Conservation (phyloP, 2,113 vertebrate species). For the Planiliza haematocheilus region DNA sequence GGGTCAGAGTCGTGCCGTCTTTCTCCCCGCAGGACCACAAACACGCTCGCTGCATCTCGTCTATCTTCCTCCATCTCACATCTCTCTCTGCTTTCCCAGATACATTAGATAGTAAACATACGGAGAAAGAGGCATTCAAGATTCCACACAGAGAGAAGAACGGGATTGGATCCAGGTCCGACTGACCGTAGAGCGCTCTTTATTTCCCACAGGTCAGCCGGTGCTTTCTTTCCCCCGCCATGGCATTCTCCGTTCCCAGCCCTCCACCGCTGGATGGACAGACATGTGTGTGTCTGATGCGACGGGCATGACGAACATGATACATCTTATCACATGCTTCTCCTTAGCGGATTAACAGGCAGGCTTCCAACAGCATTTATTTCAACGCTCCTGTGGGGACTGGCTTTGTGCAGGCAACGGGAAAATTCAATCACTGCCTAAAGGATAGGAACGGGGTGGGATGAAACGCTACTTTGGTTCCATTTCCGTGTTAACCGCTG, state of each 20-base stretch:
- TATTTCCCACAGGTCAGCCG: constrained; percentile 71
- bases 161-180: constrained; percentile 10
- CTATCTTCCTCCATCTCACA: constrained; percentile 34
- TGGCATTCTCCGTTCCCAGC: constrained; percentile 38
- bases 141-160: background rate
- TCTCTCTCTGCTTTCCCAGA: constrained; percentile 10
- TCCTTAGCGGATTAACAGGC: constrained; percentile 80
- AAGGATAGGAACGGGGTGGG: constrained; percentile 72
- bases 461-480: constrained; percentile 78
- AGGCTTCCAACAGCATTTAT: constrained; percentile 70
- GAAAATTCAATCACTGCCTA: constrained; percentile 81
- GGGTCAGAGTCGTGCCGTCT: constrained; percentile 45
- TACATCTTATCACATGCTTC: constrained; percentile 82
- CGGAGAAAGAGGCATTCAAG: constrained; percentile 13
- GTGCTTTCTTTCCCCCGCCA: constrained; percentile 46
- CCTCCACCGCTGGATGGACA: constrained; percentile 38
- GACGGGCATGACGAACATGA: constrained; percentile 78
- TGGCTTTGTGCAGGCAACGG: constrained; percentile 78
- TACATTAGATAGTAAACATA: constrained; percentile 14
- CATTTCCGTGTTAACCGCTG: constrained; percentile 73
- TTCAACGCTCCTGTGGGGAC: constrained; percentile 73
- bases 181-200: constrained; percentile 43
- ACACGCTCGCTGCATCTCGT: constrained; percentile 8
- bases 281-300: constrained; percentile 64
- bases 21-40: constrained; percentile 14